These are phyloP conservation scores for Halcyon chelicuti DNA, from an alignment of 2,797 vertebrate species.

Conservation along the genomic window DNA sequence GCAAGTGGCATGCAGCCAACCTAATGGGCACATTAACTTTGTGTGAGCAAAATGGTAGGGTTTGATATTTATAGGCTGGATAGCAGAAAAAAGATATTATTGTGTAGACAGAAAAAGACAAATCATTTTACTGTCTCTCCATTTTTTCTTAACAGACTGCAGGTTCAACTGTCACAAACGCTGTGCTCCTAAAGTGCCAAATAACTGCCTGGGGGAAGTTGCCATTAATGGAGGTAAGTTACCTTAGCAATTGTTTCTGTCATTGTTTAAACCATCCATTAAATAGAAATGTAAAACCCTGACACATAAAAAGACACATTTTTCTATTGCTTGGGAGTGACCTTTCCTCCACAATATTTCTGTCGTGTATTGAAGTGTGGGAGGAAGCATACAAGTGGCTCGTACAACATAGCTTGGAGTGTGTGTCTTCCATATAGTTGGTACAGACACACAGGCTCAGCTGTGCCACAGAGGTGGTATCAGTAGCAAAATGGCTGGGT, in stretches of 20 bases:
- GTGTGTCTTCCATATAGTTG: neutral
- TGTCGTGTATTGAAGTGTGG: neutral
- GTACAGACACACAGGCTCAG: neutral
- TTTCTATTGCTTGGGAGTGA: neutral
- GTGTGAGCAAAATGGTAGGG: neutral
- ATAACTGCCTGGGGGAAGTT: constrained; percentile 97
- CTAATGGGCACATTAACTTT: neutral
- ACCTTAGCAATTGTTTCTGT: neutral
- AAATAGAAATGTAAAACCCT: neutral
- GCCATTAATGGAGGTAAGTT: constrained; percentile 90
- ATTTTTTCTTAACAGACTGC: constrained; percentile 84
- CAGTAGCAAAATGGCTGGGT: neutral
- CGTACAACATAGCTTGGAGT: neutral
- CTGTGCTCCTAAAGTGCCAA: constrained; percentile 94
- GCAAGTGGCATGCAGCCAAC: neutral
- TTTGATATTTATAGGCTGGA: neutral
- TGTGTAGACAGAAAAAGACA: neutral
- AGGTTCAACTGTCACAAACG: constrained; percentile 98
- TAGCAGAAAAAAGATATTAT: neutral
- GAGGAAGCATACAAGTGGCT: neutral
- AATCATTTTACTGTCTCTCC: neutral
- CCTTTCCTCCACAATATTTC: neutral
- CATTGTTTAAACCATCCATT: neutral
- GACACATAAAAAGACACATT: neutral
- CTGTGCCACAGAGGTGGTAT: neutral